Base-by-base conservation (phyloP, 2,888 invertebrate species). In the Eupithecia inturbata region DNA sequence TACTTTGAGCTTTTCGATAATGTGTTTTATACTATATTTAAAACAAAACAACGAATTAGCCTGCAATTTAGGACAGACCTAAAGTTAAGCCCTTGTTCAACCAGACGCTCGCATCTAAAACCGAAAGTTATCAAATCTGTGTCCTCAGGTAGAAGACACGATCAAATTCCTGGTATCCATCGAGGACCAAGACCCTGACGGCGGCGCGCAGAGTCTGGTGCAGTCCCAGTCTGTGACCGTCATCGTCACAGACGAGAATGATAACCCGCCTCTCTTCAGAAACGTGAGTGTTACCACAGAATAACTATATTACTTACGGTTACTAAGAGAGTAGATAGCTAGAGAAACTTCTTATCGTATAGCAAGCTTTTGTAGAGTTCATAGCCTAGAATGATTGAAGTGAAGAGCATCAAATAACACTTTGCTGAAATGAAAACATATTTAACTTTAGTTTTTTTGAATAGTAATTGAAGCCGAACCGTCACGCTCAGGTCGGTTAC, bases 211-310 rank as follows among this genome's bases (percentile, higher is more conserved):
- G 81, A 98, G 97, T 89, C 91, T 97, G 76, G 96, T 97, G 19
- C 95, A 96, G 81, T 96, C 96, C 12, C 91, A 93, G 70, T 96
- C 97, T 5, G 96, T 98, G 64, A 97, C 96, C 41, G 97, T 98
- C 76, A 98, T 98, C 76, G 96, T 98, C 22, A 92, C 97, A 14
- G 98, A 98, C 85, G 97, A 97, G 84, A 98, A 98, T 87, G 98
- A 98, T 86, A 98, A 98, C 89, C 95, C 97, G 45, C 98, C 98
- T 10, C 95, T 95, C 73, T 97, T 97, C 91, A 95, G 95, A 90
- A 96, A 97, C 90, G 97, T 97, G 93, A 95, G 95, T 71, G 7
- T 19, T n/a, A n/a, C n/a, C n/a, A n/a, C n/a, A n/a, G n/a, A n/a
- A n/a, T n/a, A n/a, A n/a, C n/a, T n/a, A n/a, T n/a, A n/a, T n/a